phyloP scores from a whole-genome alignment of 1,140 invertebrate genomes.

The Drosophila asahinai region DNA sequence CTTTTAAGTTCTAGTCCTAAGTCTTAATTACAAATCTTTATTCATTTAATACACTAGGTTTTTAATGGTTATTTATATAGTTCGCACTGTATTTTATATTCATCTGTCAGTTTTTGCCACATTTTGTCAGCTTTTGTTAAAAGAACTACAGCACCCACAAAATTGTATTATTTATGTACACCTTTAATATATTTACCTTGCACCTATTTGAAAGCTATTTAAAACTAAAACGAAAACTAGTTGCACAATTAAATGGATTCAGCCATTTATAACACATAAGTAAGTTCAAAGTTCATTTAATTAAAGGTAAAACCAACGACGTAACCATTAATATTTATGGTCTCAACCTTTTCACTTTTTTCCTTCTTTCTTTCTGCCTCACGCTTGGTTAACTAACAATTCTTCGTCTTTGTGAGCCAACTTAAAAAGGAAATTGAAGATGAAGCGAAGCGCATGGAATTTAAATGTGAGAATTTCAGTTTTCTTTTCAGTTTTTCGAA shows the following conservation, averaged over 20 bases:
- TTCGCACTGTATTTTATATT: too few species aligned
- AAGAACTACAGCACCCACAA: too few species aligned
- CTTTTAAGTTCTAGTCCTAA: too few species aligned
- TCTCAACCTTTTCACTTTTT: slow-evolving; percentile 38
- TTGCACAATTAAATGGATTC: slow-evolving; percentile 2
- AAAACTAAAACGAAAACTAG: neutral
- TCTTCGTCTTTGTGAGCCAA: slow-evolving; percentile 49
- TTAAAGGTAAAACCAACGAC: slow-evolving; percentile 33
- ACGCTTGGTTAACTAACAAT: slow-evolving; percentile 46
- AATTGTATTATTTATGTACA: neutral
- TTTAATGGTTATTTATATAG: too few species aligned
- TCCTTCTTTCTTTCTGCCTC: slow-evolving; percentile 4
- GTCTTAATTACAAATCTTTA: too few species aligned
- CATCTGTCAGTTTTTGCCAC: too few species aligned
- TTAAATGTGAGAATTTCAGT: slow-evolving; percentile 63
- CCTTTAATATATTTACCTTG: neutral
- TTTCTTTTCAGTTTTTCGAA: slow-evolving; percentile 24
- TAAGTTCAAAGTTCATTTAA: slow-evolving; percentile 34
- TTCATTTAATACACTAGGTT: too few species aligned
- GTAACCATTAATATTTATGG: slow-evolving; percentile 44
- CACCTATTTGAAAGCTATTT: neutral
- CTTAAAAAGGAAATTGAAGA: slow-evolving; percentile 62
- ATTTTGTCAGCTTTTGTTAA: too few species aligned
- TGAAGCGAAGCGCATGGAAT: slow-evolving; percentile 59
- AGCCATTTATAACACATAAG: neutral